phyloP scores from a whole-genome alignment of 2,113 vertebrate genomes.

The Proterorhinus semilunaris region DNA sequence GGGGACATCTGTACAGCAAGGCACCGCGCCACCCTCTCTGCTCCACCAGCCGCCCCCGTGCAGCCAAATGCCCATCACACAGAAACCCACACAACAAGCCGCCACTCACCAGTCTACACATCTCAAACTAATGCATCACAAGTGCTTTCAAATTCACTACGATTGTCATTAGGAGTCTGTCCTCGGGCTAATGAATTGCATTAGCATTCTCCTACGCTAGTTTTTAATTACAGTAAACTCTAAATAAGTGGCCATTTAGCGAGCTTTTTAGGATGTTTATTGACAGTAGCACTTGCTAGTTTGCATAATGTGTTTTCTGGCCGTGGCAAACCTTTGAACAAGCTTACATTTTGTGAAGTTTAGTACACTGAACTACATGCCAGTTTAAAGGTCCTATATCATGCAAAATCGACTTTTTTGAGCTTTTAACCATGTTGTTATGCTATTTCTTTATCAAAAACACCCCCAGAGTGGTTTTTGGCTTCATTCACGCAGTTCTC shows the following conservation, averaged over 20 bases:
- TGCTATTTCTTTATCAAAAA: too few relatives aligned
- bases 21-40: conserved; percentile 19
- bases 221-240: background rate
- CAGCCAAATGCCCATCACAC: conserved; percentile 12
- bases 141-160: background rate
- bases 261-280: background rate
- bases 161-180: background rate
- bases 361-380: too few relatives aligned
- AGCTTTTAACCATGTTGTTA: too few relatives aligned
- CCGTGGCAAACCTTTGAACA: background rate
- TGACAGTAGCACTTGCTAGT: background rate
- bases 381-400: too few relatives aligned
- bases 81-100: conserved; percentile 5
- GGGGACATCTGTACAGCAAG: conserved; percentile 34
- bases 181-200: background rate
- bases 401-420: too few relatives aligned
- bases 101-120: background rate
- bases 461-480: too few relatives aligned
- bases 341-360: background rate
- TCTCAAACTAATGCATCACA: background rate
- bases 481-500: too few relatives aligned
- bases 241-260: background rate
- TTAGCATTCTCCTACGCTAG: background rate
- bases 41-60: background rate
- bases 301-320: background rate